Conservation (phyloP, 2,888 invertebrate species). For the Cactoblastis cactorum region DNA sequence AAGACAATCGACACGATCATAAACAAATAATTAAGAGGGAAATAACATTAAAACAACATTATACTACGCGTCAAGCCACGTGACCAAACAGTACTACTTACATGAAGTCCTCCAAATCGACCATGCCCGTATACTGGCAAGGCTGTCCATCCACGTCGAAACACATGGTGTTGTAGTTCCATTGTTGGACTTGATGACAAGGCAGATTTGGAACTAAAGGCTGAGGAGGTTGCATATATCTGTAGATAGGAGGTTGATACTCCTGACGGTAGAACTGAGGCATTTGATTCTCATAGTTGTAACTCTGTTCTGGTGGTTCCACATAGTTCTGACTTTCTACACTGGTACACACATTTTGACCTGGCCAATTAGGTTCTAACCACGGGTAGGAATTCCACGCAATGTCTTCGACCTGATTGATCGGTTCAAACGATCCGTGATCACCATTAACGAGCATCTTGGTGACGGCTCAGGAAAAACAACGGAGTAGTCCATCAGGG, state of each 20-base stretch:
- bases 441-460: slow-evolving; percentile 58
- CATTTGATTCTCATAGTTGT: slow-evolving; percentile 34
- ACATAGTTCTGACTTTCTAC: slow-evolving; percentile 35
- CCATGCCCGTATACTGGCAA: slow-evolving; percentile 82
- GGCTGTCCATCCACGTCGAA: slow-evolving; percentile 82
- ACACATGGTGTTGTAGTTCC: slow-evolving; percentile 83
- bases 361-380: slow-evolving; percentile 43
- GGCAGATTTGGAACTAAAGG: slow-evolving; percentile 58
- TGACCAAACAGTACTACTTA: slow-evolving; percentile 65
- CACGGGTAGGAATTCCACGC: slow-evolving; percentile 40
- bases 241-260: slow-evolving; percentile 33
- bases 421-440: slow-evolving; percentile 39
- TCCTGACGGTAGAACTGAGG: slow-evolving; percentile 38
- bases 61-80: slow-evolving; percentile 1
- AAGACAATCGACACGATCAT: neutral
- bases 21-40: slow-evolving; percentile 1
- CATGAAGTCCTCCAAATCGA: slow-evolving; percentile 88
- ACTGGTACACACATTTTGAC: slow-evolving; percentile 51
- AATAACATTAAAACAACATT: slow-evolving; percentile 12
- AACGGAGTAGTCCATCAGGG: slow-evolving; percentile 64
- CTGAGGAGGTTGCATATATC: slow-evolving; percentile 31
- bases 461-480: slow-evolving; percentile 31
- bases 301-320: slow-evolving; percentile 50
- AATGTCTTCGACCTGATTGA: slow-evolving; percentile 44
- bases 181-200: slow-evolving; percentile 69